Conservation (phyloP, 1,140 invertebrate genomes). For the Saccostrea echinata region DNA sequence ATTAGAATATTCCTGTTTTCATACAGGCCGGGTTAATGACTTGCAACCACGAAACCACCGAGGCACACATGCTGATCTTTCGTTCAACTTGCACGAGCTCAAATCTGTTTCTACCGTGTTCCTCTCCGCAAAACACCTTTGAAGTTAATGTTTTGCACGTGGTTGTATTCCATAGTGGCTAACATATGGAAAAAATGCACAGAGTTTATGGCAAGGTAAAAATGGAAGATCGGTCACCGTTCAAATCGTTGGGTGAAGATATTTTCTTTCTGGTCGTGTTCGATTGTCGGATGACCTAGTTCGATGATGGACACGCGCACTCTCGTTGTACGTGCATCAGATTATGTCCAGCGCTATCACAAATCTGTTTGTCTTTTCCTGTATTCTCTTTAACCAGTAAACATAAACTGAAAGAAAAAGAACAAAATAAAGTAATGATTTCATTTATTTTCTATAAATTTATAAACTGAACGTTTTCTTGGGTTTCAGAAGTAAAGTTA, state of each 20-base stretch:
- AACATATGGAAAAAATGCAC: conserved; percentile 24
- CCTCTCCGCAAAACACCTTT: conserved; percentile 15
- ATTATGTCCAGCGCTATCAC: background rate
- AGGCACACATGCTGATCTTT: conserved; percentile 17
- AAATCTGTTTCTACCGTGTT: background rate
- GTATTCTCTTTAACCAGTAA: background rate
- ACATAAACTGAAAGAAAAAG: background rate
- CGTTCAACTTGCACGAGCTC: conserved; percentile 17
- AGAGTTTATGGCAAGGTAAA: conserved; percentile 23
- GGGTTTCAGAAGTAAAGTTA: no score
- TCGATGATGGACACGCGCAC: background rate
- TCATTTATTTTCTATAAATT: no score
- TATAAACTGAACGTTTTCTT: no score
- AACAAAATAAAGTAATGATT: background rate
- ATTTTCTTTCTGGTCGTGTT: background rate
- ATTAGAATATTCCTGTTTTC: conserved; percentile 29
- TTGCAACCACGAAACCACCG: conserved; percentile 18
- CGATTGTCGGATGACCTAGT: background rate
- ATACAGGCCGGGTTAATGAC: conserved; percentile 21
- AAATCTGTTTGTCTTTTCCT: background rate
- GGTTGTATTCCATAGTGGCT: conserved; percentile 21
- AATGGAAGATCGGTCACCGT: conserved; percentile 21
- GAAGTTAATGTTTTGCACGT: conserved; percentile 30
- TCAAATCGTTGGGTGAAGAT: background rate
- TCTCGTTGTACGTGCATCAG: background rate